Evolutionary conservation across 2,113 vertebrate species (phyloP).

Genomic region (Probosciger aterrimus): DNA sequence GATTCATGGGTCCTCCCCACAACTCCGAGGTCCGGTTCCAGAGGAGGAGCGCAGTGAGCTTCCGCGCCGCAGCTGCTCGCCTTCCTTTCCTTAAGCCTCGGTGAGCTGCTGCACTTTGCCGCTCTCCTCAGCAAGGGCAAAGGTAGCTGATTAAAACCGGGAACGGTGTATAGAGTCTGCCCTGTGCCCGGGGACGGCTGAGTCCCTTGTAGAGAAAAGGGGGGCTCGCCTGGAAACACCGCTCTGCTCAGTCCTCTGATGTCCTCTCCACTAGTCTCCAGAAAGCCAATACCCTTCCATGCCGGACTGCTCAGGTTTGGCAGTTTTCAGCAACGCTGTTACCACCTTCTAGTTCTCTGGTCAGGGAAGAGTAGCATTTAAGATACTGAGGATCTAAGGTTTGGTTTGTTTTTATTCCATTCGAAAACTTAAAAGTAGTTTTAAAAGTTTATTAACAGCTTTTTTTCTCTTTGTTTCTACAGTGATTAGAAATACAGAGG

Average conservation of each 20-base stretch:
- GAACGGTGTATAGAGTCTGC: neutral
- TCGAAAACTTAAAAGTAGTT: neutral
- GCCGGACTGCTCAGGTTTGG: fast-evolving
- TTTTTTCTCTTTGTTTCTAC: neutral
- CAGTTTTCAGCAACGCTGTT: fast-evolving
- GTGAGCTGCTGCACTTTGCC: neutral
- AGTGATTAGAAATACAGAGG: neutral
- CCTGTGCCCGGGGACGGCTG: neutral
- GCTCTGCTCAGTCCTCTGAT: fast-evolving
- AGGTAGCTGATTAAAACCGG: neutral
- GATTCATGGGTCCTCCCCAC: fast-evolving
- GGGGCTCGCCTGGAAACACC: fast-evolving
- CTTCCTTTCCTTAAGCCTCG: too few relatives aligned
- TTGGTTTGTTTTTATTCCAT: neutral
- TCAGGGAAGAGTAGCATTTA: neutral
- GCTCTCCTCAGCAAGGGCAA: fast-evolving
- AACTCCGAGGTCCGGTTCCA: fast-evolving
- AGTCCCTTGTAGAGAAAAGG: too few relatives aligned
- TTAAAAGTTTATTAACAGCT: neutral
- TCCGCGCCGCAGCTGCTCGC: fast-evolving
- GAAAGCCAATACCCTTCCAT: fast-evolving
- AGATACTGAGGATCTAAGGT: neutral
- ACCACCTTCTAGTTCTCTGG: fast-evolving
- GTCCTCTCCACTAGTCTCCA: fast-evolving
- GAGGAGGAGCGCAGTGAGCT: fast-evolving